Evolutionary conservation across 2,888 invertebrate species (phyloP), one percentile per base, ranked within the genome.

Genomic region (Leuctra nigra): DNA sequence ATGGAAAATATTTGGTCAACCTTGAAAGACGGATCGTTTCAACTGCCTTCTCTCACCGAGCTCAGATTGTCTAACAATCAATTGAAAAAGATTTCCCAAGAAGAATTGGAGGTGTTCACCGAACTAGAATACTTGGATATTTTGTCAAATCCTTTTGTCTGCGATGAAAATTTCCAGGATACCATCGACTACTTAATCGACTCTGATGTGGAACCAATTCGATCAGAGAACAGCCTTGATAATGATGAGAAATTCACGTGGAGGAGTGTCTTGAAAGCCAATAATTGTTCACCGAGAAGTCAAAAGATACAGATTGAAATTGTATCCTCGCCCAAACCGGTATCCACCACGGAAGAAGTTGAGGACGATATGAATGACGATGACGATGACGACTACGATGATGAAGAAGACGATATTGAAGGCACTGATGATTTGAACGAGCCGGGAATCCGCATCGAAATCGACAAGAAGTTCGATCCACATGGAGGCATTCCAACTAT

Each of bases 61-160:
- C n/a, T 44, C 4, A 44, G 23, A 22, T 23, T 44, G 9, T 44
- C 44, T 4, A 20, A 18, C n/a, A 44, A 44, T 44, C 18, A 44
- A 18, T 23, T 44, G 44, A 6, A 23, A 23, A 44, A 20, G 23
- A 22, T 44, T 22, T 13, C 44, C 2, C 4, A n/a, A 13, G 22
- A n/a, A 2, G 44, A 44, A 20, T 44, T 44, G 44, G 23, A 23
- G n/a, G 23, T 44, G 44, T 44, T 44, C 44, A 44, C 11, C 22
- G 22, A 44, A 9, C n/a, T 44, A 20, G 2, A 20, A 22, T 13
- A 2, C 9, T 23, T 44, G 23, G 22, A 44, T 18, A 7, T 44
- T 2, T 22, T 23, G 16, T 2, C 2, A 2, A 44, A 44, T 11
- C 44, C 44, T 4, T 22, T 44, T 4, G 2, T 2, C n/a, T 44